phyloP scores from a whole-genome alignment of 2,797 vertebrate genomes.

The Pipistrellus kuhlii region DNA sequence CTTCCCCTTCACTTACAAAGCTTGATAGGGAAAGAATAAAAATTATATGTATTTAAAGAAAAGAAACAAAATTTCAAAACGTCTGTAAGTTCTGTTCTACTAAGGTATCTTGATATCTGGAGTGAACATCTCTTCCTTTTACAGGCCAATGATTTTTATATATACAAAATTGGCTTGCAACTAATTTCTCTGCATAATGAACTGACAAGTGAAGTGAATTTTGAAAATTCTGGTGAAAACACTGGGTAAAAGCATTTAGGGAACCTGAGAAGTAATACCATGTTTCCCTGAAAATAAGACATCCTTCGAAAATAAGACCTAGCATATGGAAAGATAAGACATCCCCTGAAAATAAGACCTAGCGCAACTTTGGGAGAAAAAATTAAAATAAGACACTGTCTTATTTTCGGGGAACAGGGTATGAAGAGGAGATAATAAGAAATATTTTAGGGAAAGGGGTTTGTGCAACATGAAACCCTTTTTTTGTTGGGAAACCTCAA shows the following conservation, averaged over 20 bases:
- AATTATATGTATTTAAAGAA: background rate
- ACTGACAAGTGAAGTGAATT: background rate
- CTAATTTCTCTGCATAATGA: background rate
- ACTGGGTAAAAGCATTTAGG: background rate
- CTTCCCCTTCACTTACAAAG: background rate
- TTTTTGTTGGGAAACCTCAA: background rate
- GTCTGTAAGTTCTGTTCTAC: background rate
- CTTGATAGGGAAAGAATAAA: background rate
- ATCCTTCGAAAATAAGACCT: too few species aligned
- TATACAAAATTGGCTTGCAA: background rate
- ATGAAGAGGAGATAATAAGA: background rate
- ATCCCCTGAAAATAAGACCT: too few species aligned
- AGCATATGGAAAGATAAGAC: too few species aligned
- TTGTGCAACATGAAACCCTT: background rate
- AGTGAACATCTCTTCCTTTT: background rate
- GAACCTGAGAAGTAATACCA: background rate
- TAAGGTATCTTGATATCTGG: background rate
- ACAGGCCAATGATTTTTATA: background rate
- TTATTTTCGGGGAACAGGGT: too few species aligned
- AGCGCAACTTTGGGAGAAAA: too few species aligned
- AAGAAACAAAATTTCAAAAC: background rate
- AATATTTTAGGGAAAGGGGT: background rate
- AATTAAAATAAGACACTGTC: too few species aligned
- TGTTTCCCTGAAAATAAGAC: too few species aligned
- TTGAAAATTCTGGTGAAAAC: constrained; percentile 27